These are phyloP conservation scores for Drosophila gunungcola DNA, from an alignment of 1,140 invertebrate genomes.

Conservation along the genomic window DNA sequence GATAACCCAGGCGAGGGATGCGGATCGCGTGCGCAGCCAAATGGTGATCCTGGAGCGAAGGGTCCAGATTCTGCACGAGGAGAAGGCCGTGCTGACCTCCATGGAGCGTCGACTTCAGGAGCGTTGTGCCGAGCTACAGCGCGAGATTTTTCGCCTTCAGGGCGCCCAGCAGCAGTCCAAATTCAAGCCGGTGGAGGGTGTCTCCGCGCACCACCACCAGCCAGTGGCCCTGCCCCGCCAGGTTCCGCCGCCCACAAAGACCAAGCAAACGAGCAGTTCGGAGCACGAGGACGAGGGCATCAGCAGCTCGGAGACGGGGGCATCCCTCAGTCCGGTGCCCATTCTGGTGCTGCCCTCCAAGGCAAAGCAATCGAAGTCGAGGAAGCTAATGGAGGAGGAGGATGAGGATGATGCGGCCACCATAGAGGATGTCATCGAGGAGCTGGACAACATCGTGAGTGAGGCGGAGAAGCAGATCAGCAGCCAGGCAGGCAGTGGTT, in stretches of 20 bases:
- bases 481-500: slow-evolving; percentile 71
- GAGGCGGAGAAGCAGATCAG: slow-evolving; percentile 90
- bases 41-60: slow-evolving; percentile 89
- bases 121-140: slow-evolving; percentile 89
- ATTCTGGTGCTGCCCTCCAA: slow-evolving; percentile 77
- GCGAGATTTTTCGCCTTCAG: slow-evolving; percentile 85
- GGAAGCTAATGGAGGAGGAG: slow-evolving; percentile 18
- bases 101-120: slow-evolving; percentile 92
- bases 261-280: slow-evolving; percentile 86
- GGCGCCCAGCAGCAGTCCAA: slow-evolving; percentile 71
- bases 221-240: slow-evolving; percentile 78
- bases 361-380: slow-evolving; percentile 60
- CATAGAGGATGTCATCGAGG: slow-evolving; percentile 94
- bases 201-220: slow-evolving; percentile 49
- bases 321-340: slow-evolving; percentile 89
- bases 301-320: slow-evolving; percentile 90
- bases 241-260: slow-evolving; percentile 58
- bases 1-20: slow-evolving; percentile 76
- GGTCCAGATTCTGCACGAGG: slow-evolving; percentile 92
- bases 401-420: slow-evolving; percentile 90
- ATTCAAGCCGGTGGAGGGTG: slow-evolving; percentile 72
- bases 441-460: slow-evolving; percentile 93
- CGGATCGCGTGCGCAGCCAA: slow-evolving; percentile 85
- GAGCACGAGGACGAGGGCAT: slow-evolving; percentile 94
- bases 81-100: slow-evolving; percentile 90